Conservation (phyloP, 2,888 invertebrate species). For the Helicoverpa assulta region DNA sequence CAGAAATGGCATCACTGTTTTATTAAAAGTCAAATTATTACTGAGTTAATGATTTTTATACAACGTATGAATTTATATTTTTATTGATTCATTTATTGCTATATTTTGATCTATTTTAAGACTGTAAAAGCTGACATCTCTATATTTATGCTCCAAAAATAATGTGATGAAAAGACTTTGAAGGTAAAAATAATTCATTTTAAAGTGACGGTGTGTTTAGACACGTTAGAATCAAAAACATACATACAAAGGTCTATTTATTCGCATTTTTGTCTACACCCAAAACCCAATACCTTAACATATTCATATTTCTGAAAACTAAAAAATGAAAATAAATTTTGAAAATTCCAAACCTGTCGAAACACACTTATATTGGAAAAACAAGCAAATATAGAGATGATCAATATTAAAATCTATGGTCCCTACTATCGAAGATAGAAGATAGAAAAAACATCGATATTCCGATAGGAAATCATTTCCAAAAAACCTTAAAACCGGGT, state of each 20-base stretch:
- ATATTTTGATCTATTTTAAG: constrained; percentile 61
- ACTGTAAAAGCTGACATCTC: constrained; percentile 76
- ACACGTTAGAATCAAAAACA: background rate
- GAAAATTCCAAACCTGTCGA: background rate
- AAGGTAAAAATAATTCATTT: constrained; percentile 16
- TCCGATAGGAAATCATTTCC: constrained; percentile 72
- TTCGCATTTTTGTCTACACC: too few species aligned
- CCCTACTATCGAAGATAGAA: constrained; percentile 81
- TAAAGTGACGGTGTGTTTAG: constrained; percentile 8
- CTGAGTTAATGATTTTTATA: too few species aligned
- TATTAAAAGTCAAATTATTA: background rate
- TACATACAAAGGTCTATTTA: too few species aligned
- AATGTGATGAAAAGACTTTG: constrained; percentile 13
- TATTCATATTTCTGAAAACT: background rate
- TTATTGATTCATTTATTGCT: constrained; percentile 30
- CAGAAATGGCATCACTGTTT: background rate
- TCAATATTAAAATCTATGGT: constrained; percentile 82
- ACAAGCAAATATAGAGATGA: constrained; percentile 76
- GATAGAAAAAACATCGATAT: constrained; percentile 68
- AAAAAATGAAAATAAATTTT: background rate
- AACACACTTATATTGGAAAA: constrained; percentile 37
- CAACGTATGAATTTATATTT: too few species aligned
- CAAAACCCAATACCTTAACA: background rate
- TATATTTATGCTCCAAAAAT: constrained; percentile 70
- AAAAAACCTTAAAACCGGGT: constrained; percentile 68